Evolutionary conservation across 1,140 invertebrate genomes (phyloP), one percentile per base, ranked within the genome.

Genomic region (Laodelphax striatellus): DNA sequence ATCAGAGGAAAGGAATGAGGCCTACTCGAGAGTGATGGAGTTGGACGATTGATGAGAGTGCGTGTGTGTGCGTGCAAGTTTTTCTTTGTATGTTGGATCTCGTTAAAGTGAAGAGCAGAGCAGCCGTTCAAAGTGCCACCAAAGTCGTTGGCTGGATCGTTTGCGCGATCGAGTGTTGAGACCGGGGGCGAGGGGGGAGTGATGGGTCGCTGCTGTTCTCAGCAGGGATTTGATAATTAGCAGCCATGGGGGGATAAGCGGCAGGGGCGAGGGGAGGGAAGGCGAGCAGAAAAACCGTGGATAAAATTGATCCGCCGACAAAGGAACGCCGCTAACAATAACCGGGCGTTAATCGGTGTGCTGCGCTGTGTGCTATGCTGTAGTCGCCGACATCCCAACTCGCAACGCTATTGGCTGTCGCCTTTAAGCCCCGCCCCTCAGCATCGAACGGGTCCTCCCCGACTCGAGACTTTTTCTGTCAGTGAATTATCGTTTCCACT

Each of bases 311-410:
- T 28, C 21, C 14, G 50, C 59, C 59, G 59, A 60, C 59, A 60
- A 60, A 60, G 59, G 52, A 28, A 55, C n/a, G 17, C 38, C 28
- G 52, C 34, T 60, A 60, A 60, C 59, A 60, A 60, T 60, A 50
- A 60, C 50, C 54, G 55, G 46, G 46, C 13, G 41, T 42, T 55
- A 44, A 54, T 42, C 46, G 17, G 52, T 60, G 44, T 60, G 34
- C 31, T 41, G 38, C 11, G 43, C 24, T 42, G 28, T 42, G 28
- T 28, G 42, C 16, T 24, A 19, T n/a, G 22, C 16, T 11, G 31
- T 46, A 21, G 19, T 8, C 24, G 24, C 42, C n/a, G 43, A 13
- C 57, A 24, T n/a, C 5, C 17, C 17, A 50, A 17, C 21, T 31
- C 24, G 43, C 11, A 9, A 28, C 38, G 52, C 57, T 38, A 44